Conservation (phyloP, 2,888 invertebrate genomes). For the Anthophora plumipes region DNA sequence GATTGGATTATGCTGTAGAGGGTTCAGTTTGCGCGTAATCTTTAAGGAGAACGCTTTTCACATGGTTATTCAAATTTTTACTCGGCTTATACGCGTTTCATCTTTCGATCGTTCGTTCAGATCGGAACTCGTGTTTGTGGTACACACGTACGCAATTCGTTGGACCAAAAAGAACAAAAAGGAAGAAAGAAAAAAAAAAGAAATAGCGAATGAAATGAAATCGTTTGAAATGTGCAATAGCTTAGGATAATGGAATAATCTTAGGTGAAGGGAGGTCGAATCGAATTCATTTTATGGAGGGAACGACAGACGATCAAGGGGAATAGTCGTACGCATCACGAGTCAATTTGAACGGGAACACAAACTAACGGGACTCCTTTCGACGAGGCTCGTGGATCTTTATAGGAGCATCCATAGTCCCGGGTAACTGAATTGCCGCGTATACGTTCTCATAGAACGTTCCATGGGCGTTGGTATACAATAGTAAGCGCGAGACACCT, state of each 20-base stretch:
- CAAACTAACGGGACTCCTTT: slow-evolving; percentile 48
- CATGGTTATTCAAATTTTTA: too few species aligned
- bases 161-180: too few species aligned
- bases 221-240: too few species aligned
- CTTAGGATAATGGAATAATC: background rate
- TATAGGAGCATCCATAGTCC: background rate
- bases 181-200: too few species aligned
- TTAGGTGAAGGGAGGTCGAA: background rate
- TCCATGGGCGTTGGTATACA: slow-evolving; percentile 59
- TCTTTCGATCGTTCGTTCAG: too few species aligned
- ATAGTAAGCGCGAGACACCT: slow-evolving; percentile 67
- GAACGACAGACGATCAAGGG: slow-evolving; percentile 21
- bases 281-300: slow-evolving; percentile 29
- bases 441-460: slow-evolving; percentile 73
- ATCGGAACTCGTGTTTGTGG: too few species aligned
- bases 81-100: too few species aligned
- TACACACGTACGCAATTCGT: too few species aligned
- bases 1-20: slow-evolving; percentile 47
- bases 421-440: slow-evolving; percentile 56
- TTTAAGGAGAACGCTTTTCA: too few species aligned
- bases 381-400: slow-evolving; percentile 7
- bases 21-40: background rate
- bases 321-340: slow-evolving; percentile 32
- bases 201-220: too few species aligned
- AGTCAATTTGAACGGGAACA: slow-evolving; percentile 44